phyloP scores from a whole-genome alignment of 2,113 vertebrate species.

The Pantherophis guttatus region DNA sequence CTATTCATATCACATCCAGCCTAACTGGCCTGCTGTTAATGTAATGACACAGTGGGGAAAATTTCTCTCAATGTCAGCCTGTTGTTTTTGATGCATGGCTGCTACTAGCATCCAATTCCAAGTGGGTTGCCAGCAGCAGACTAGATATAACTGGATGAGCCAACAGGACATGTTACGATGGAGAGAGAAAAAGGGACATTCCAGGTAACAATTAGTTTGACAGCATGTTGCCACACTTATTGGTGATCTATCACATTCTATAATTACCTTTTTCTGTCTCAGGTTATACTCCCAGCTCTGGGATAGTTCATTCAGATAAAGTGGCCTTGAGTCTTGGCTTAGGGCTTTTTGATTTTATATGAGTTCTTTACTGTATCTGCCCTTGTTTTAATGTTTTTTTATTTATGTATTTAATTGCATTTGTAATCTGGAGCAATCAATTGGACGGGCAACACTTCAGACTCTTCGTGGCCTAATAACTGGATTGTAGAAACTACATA shows the following conservation, averaged over 20 bases:
- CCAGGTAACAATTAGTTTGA: not conserved
- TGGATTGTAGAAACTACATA: not conserved
- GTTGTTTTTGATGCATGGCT: not conserved
- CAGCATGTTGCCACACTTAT: not conserved
- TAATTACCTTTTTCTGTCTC: not conserved
- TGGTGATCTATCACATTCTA: too few relatives aligned
- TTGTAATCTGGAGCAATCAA: not conserved
- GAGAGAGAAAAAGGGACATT: not conserved
- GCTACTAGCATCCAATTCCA: not conserved
- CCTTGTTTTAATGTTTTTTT: not conserved
- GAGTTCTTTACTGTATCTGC: fast-evolving
- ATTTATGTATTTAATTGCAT: not conserved
- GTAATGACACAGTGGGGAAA: not conserved
- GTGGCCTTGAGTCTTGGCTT: not conserved
- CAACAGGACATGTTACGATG: not conserved
- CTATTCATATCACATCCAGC: not conserved
- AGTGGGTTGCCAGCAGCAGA: not conserved
- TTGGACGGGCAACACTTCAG: not conserved
- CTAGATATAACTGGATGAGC: not conserved
- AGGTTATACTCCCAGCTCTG: not conserved
- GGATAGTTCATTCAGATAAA: not conserved
- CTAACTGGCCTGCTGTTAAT: not conserved
- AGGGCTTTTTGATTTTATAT: not conserved
- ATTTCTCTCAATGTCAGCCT: not conserved
- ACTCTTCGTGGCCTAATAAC: not conserved